These are phyloP conservation scores for Dysmachus trigonus DNA, from an alignment of 2,888 invertebrate species.

Conservation along the genomic window DNA sequence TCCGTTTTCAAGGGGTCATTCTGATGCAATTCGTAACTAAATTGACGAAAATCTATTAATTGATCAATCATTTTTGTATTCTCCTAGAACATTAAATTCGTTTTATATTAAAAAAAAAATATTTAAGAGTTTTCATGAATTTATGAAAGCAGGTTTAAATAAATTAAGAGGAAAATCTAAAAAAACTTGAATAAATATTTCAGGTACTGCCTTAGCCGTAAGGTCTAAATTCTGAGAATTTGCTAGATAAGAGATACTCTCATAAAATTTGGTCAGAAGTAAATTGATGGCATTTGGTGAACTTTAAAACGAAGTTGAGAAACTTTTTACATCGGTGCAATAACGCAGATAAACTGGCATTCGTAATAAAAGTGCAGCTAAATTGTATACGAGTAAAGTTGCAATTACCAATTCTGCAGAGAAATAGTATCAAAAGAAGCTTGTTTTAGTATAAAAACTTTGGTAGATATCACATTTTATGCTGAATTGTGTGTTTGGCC, in stretches of 20 bases:
- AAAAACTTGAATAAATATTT: neutral
- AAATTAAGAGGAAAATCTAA: neutral
- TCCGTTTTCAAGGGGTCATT: neutral
- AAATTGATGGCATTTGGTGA: neutral
- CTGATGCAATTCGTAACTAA: neutral
- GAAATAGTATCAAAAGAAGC: conserved; percentile 3
- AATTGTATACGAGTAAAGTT: neutral
- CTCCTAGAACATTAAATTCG: neutral
- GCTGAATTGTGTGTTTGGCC: neutral
- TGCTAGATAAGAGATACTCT: neutral
- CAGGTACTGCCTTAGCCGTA: neutral
- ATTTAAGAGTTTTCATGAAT: neutral
- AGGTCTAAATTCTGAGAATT: neutral
- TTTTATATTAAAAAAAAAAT: neutral
- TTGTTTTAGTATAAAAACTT: conserved; percentile 17
- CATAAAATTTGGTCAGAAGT: neutral
- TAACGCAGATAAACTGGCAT: neutral
- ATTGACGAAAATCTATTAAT: neutral
- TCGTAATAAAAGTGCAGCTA: neutral
- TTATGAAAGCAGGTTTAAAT: neutral
- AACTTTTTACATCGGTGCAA: neutral
- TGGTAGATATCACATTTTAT: conserved; percentile 39
- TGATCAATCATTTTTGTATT: neutral
- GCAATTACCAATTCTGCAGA: neutral
- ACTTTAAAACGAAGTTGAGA: neutral